Base-by-base conservation (phyloP, 2,888 invertebrate species). In the Aleiodes testaceus region DNA sequence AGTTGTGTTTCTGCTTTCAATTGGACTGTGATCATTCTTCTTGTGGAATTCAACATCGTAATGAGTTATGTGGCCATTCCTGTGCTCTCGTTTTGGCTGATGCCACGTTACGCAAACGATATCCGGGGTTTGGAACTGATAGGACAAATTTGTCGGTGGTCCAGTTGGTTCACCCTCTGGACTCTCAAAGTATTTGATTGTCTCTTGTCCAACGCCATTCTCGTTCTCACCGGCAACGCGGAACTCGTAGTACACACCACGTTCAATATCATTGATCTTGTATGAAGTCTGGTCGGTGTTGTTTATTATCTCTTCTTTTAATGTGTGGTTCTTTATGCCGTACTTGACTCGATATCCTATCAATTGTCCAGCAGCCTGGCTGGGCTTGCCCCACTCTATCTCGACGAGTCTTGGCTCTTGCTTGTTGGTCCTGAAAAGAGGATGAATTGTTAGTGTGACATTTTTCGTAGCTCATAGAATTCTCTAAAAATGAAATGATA, bases 181-280 rank as follows among this genome's bases (percentile, higher is more conserved):
- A 0, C 98, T 99, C 68, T 93, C 92, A 89, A 97, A 93, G 81
- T 94, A 94, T 84, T 95, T 95, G 1, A 98, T 94, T 0, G 95
- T 94, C 86, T 99, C 97, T 87, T 98, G 97, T 6, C 99, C 98
- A 81, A 94, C 94, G 68, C 98, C 99, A 67, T 98, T 95, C 78
- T 94, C 93, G 88, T 99, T 99, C 87, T 94, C 94, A 5, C 98
- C 99, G 11, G 97, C 94, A n/a, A 99, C 93, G 75, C 97, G 91
- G 87, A 99, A 98, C 88, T 99, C 98, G 88, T 99, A 99, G 80
- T 95, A 94, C 0, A 97, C 95, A 0, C 98, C 98, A 76, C 95
- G 91, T 88, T 97, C 98, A 63, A 96, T 89, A 84, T 95, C 94
- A 78, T 91, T 92, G 74, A 96, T 93, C 80, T 92, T 92, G 82